Percentiles rank a stretch among this genome's conserved stretches.
These are phyloP conservation scores for Thalassarche chlororhynchos DNA, from an alignment of 2,113 vertebrate species.

Conservation along the genomic window DNA sequence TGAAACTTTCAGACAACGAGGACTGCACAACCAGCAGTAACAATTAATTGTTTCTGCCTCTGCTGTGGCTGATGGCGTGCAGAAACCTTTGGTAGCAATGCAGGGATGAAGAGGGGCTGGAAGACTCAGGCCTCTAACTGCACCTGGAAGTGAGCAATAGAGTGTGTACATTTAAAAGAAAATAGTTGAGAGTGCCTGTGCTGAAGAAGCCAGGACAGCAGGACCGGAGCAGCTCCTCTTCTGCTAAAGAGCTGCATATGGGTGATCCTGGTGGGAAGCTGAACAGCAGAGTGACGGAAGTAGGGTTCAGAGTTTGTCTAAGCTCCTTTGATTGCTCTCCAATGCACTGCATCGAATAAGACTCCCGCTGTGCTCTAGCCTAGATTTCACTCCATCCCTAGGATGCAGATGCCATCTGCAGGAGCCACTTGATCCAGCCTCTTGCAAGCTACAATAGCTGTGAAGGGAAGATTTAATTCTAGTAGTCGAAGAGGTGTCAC, in stretches of 20 bases:
- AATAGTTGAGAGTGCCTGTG: not conserved
- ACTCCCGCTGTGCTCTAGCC: not conserved
- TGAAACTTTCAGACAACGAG: not conserved
- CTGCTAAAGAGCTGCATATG: not conserved
- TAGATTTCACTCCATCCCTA: not conserved
- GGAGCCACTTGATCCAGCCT: not conserved
- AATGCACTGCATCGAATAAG: not conserved
- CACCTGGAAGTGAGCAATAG: not conserved
- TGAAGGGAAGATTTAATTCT: not conserved
- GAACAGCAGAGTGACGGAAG: not conserved
- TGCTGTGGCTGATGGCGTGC: not conserved
- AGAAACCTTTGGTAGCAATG: not conserved
- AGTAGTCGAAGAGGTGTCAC: not conserved
- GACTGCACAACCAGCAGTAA: not conserved
- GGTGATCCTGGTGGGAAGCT: not conserved
- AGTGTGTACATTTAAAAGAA: not conserved
- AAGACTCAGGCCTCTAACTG: not conserved
- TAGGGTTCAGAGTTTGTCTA: not conserved
- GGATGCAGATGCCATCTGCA: conserved; percentile 63
- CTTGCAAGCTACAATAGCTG: not conserved
- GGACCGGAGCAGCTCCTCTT: not conserved
- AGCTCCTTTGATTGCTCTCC: not conserved
- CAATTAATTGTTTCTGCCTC: not conserved
- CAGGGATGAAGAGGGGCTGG: not conserved
- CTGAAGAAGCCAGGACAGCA: not conserved